phyloP scores from a whole-genome alignment of 2,888 invertebrate genomes.

The Germaria angustata region DNA sequence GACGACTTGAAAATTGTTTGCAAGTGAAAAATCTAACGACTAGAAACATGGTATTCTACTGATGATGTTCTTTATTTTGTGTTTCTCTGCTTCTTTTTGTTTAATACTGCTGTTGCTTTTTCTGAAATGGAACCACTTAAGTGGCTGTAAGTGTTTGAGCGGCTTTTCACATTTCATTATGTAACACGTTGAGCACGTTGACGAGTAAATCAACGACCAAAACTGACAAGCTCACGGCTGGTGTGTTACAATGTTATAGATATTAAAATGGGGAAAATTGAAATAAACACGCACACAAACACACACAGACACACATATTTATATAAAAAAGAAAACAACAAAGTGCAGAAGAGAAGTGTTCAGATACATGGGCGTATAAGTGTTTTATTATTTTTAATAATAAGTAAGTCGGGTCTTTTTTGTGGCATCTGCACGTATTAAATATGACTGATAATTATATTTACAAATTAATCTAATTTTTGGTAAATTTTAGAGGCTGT shows the following conservation, averaged over 20 bases:
- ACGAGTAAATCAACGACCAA: constrained; percentile 61
- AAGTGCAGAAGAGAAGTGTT: neutral
- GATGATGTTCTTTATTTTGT: constrained; percentile 8
- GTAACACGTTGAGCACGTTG: constrained; percentile 64
- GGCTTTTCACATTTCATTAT: constrained; percentile 68
- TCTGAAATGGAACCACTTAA: constrained; percentile 62
- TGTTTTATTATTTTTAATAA: constrained; percentile 41
- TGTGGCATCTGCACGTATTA: neutral
- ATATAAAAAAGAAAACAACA: neutral
- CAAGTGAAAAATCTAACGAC: neutral
- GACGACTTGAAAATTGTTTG: constrained; percentile 5
- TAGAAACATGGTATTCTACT: constrained; percentile 11
- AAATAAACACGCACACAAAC: neutral
- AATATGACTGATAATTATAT: too few relatives aligned
- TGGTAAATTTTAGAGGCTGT: too few relatives aligned
- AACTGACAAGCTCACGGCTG: constrained; percentile 28
- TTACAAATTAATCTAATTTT: too few relatives aligned
- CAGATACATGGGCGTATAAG: neutral
- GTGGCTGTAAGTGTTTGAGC: constrained; percentile 68
- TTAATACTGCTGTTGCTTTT: constrained; percentile 8
- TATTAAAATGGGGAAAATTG: neutral
- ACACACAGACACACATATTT: neutral
- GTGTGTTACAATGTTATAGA: neutral
- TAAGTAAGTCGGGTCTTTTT: neutral
- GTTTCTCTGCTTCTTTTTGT: constrained; percentile 1